Evolutionary conservation across 2,888 invertebrate species (phyloP).

Genomic region (Athalia cordata): DNA sequence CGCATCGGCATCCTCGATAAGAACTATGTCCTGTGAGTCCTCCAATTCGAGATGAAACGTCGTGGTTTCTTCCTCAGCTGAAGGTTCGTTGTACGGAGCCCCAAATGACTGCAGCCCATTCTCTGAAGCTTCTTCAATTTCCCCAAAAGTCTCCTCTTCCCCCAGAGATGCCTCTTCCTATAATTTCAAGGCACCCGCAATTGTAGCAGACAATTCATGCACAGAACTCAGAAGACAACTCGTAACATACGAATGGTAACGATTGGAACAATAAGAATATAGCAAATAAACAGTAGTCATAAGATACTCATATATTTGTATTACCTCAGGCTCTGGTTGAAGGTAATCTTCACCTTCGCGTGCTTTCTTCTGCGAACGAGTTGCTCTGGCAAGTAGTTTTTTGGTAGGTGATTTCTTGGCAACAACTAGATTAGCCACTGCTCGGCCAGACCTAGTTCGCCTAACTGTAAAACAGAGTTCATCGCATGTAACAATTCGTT

Average conservation of each 20-base stretch:
- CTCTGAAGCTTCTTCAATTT: constrained; percentile 58
- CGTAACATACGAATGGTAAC: too few relatives aligned
- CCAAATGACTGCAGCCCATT: constrained; percentile 61
- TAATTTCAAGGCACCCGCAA: background rate
- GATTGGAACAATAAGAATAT: too few relatives aligned
- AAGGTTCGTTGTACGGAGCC: constrained; percentile 57
- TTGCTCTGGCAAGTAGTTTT: constrained; percentile 63
- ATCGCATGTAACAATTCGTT: constrained; percentile 1
- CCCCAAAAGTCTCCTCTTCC: constrained; percentile 51
- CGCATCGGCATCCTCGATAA: constrained; percentile 5
- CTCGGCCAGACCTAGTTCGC: constrained; percentile 77
- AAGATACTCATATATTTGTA: background rate
- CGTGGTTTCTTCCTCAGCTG: constrained; percentile 56
- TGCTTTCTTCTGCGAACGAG: constrained; percentile 60
- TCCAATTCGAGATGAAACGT: constrained; percentile 60
- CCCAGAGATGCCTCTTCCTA: constrained; percentile 54
- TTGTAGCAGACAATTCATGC: background rate
- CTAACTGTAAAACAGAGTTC: constrained; percentile 70
- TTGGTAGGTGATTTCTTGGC: constrained; percentile 66
- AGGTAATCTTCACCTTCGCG: constrained; percentile 59
- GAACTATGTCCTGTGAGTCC: constrained; percentile 57
- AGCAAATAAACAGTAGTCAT: background rate
- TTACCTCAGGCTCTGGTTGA: constrained; percentile 32
- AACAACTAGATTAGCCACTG: constrained; percentile 64
- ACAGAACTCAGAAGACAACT: background rate